Evolutionary conservation across 2,888 invertebrate genomes (phyloP), one percentile per base, ranked within the genome.

Genomic region (Agelastica alni): DNA sequence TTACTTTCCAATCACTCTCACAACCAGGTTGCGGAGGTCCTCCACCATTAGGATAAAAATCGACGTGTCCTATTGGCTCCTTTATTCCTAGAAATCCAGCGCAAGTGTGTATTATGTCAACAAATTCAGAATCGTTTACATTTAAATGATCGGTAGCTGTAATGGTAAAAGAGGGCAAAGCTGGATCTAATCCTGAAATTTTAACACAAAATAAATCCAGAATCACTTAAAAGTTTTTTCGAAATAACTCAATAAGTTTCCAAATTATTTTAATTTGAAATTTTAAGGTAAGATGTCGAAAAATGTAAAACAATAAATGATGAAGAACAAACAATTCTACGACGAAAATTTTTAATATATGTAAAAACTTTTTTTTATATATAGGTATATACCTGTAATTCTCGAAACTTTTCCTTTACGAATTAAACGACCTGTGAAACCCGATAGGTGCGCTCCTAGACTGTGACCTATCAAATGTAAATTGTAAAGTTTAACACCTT

Each of bases 1-100:
- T 26, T 26, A 26, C 26, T 9, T 20, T n/a, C 41, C 41, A 41
- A 13, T 20, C 26, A 12, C 55, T 46, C 5, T 16, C 20, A 68
- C 88, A 88, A 1, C 88, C 88, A 0, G 88, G 88, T 66, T 90
- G 90, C 0, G 79, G 78, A 0, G 85, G 79, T 26, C 65, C 74
- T 0, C 89, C 89, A n/a, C 83, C 82, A 70, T 90, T 89, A 0
- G 89, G 89, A 75, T 86, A 89, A 69, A 88, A 89, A 73, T 90
- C 89, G 0, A 77, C 85, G 68, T 87, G 83, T 0, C 89, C 90
- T 12, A 86, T 78, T 4, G 86, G 79, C 22, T 70, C 65, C n/a
- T 69, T 65, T 61, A 85, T 83, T 0, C 89, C 89, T 20, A 84
- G 77, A 28, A 83, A 76, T 0, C 88, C 89, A 0, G 82, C 84